Evolutionary conservation across 2,888 invertebrate species (phyloP), one percentile per base, ranked within the genome.

Genomic region (Tiliacea aurago): DNA sequence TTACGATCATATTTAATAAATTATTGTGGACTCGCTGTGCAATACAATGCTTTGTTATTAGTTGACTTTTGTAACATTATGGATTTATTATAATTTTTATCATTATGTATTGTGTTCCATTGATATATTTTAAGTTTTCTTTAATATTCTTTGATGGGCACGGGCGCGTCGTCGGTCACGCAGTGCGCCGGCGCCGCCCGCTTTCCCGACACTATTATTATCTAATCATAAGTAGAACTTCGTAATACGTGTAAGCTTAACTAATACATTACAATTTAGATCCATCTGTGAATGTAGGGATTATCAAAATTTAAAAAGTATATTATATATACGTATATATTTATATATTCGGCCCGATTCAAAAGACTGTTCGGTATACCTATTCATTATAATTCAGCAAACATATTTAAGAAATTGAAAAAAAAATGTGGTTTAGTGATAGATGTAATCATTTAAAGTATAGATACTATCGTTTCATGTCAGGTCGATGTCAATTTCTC

Each of bases 331-430:
- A 77, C 70, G 47, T 74, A 62, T 78, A 68, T 78, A 68, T 78
- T n/a, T n/a, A 70, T 83, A 95, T 96, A 97, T 97, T 97, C 96
- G 97, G 97, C 97, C 97, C 97, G 96, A 96, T 97, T 96, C 96
- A 96, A 96, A 97, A 97, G 97, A 97, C 97, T 97, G 97, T 97
- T 97, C 96, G 96, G 97, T 97, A 97, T 97, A 97, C 97, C 97
- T 97, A 96, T 96, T 94, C 95, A 94, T 92, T 93, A 93, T 93
- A 93, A 93, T 91, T 94, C 92, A 92, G 90, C 92, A 91, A 91
- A 91, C 87, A 90, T 93, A 90, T 90, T 87, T 94, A 94, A 92
- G 92, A 92, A 88, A 90, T 92, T 88, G 89, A 86, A 82, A 84
- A 81, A 82, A 81, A 90, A 90, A 90, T 28, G 75, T 83, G 84